Evolutionary conservation across 23 tunicate species (phyloP), one percentile per base, ranked within the genome.

Genomic region (Halocynthia roretzi): DNA sequence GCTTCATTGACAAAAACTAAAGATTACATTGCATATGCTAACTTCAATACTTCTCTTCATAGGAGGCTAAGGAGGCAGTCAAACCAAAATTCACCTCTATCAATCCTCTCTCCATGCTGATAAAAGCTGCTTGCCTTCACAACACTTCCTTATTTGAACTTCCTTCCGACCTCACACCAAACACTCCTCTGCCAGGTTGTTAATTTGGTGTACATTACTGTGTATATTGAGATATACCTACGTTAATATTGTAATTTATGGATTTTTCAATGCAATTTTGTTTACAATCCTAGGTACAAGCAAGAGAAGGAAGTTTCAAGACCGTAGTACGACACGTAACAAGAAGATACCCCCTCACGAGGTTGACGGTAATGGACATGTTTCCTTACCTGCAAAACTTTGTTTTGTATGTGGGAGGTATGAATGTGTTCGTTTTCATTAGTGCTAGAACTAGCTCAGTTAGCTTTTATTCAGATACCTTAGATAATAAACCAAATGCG

Each of bases 111-210:
- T 74, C 88, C 9, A 69, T 84, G 82, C 82, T 89, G 23, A 89
- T 89, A 53, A 87, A 87, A 8, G 96, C 96, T 50, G 88, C 96
- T 15, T 89, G 88, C 66, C 50, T 89, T 62, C 89, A 89, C 50
- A 89, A 89, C 60, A 89, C 96, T 21, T 60, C 80, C 15, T 76
- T 89, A 23, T 89, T 89, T 70, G 68, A 83, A 23, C 63, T 89
- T 18, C 96, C 96, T 51, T 10, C 60, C 50, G 85, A 84, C 55
- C 81, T 68, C 76, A 10, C 70, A 23, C 79, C 82, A 9, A 53
- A 83, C 70, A 52, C 82, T 52, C 72, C 96, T 48, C 54, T 83
- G 60, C 87, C 87, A 23, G 96, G 96, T 89, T 64, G 0, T 4
- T 18, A 56, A 12, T 57, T 75, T 55, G 8, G 49, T 48, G 1